Conservation (phyloP, 2,888 invertebrate genomes). For the Siphlonurus alternatus region DNA sequence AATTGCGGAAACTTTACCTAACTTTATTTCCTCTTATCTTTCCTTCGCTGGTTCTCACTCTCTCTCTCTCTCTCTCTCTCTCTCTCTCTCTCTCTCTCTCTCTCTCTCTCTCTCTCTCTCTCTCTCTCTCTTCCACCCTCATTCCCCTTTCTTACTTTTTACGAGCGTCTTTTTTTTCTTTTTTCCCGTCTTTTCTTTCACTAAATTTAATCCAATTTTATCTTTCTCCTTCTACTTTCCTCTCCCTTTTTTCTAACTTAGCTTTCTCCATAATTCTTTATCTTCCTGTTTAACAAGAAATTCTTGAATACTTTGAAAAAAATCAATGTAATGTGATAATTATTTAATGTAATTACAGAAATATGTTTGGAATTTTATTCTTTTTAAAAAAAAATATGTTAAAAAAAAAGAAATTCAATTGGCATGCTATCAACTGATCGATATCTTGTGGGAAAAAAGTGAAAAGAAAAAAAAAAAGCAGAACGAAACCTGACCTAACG, state of each 20-base stretch:
- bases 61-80: neutral
- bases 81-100: neutral
- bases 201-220: neutral
- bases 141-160: no score
- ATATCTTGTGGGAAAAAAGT: neutral
- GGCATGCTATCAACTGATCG: neutral
- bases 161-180: neutral
- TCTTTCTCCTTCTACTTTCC: neutral
- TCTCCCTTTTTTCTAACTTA: neutral
- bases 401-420: neutral
- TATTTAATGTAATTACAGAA: no score
- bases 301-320: no score
- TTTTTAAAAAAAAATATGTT: no score
- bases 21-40: neutral
- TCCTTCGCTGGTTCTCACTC: neutral
- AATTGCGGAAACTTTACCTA: neutral
- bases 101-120: neutral
- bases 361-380: no score
- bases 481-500: neutral
- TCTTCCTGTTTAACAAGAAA: neutral
- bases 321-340: no score
- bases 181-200: neutral
- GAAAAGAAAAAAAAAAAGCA: neutral
- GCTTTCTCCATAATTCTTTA: neutral
- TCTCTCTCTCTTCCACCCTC: neutral